A percentile compares a stretch with the other conserved stretches of the same genome.
These are phyloP conservation scores for Temnothorax curvispinosus DNA, from an alignment of 1,140 invertebrate genomes.

Conservation along the genomic window DNA sequence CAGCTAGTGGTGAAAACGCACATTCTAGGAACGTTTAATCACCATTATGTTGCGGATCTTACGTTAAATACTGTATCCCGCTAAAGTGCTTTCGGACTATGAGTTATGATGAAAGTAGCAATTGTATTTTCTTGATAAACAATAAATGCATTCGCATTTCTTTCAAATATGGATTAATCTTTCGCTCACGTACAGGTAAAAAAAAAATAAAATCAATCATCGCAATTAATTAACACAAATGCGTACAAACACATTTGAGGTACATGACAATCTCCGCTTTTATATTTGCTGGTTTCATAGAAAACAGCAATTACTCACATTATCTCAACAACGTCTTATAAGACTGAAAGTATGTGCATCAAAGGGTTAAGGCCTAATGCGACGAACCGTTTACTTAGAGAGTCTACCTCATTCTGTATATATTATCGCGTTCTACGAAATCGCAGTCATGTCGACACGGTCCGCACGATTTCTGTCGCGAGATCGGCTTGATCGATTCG, in stretches of 20 bases:
- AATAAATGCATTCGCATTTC: neutral
- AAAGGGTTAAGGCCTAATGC: constrained; percentile 38
- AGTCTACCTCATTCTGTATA: constrained; percentile 35
- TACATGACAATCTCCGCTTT: neutral
- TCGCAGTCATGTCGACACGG: constrained; percentile 34
- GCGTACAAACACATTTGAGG: neutral
- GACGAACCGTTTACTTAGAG: constrained; percentile 25
- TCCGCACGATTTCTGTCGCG: constrained; percentile 41
- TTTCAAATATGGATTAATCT: neutral
- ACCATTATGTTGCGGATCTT: constrained; percentile 18
- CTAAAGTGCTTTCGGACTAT: neutral
- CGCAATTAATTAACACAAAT: neutral
- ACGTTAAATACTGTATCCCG: neutral
- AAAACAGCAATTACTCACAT: constrained; percentile 24
- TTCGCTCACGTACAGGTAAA: neutral
- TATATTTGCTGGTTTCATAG: neutral
- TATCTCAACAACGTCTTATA: constrained; percentile 7
- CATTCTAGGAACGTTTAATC: constrained; percentile 41
- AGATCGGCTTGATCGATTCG: constrained; percentile 71
- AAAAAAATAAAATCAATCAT: constrained; percentile 15
- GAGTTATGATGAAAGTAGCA: neutral
- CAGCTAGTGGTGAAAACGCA: constrained; percentile 22
- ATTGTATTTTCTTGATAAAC: neutral
- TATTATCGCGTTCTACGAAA: constrained; percentile 54
- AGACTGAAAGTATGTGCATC: constrained; percentile 13